Evolutionary conservation across 1,140 invertebrate genomes (phyloP).

Genomic region (Neuroterus valhalla): DNA sequence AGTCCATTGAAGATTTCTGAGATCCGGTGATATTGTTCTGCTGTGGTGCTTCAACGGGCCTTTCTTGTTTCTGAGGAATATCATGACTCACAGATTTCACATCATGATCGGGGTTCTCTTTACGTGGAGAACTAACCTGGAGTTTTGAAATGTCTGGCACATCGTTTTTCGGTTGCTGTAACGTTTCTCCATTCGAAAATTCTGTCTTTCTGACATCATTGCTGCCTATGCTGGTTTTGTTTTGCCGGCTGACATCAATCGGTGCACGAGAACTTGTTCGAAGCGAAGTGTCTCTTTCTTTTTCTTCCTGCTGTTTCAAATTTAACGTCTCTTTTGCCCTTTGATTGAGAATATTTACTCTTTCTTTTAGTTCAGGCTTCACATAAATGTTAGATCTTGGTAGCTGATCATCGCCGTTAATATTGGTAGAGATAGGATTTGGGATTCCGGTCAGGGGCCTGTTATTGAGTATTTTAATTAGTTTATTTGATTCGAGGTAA

Average conservation of each 20-base stretch:
- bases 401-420: too few relatives aligned
- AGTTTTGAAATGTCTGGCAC: neutral
- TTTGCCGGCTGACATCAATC: too few relatives aligned
- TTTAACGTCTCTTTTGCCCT: neutral
- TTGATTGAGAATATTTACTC: neutral
- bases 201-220: too few relatives aligned
- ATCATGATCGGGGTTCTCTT: neutral
- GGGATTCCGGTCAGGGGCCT: constrained; percentile 11
- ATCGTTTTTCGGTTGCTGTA: too few relatives aligned
- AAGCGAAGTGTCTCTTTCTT: neutral
- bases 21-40: neutral
- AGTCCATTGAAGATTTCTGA: neutral
- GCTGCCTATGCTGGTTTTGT: too few relatives aligned
- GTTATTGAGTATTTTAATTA: constrained; percentile 15
- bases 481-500: constrained; percentile 23
- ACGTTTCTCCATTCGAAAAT: too few relatives aligned
- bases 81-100: neutral
- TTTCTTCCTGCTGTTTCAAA: neutral
- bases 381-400: neutral
- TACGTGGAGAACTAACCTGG: neutral
- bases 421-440: neutral
- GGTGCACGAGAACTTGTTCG: too few relatives aligned
- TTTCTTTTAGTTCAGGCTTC: constrained; percentile 3
- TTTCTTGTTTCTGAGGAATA: neutral
- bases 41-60: neutral